Evolutionary conservation across 2,113 vertebrate species (phyloP), one percentile per base, ranked within the genome.

Genomic region (Cyprinodon brontotheroides): DNA sequence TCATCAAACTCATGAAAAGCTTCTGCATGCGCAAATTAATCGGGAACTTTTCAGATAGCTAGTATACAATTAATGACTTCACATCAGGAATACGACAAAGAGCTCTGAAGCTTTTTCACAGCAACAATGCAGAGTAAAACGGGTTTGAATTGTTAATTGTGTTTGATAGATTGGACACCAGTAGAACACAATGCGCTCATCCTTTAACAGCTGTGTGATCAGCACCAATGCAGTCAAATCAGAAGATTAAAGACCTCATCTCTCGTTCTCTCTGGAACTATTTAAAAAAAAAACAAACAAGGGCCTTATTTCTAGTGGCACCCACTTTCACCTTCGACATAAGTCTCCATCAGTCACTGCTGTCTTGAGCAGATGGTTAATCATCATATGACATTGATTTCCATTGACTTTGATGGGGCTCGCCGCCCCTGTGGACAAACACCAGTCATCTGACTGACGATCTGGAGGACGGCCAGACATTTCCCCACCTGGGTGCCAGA

Each of bases 81-180:
- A 73, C 65, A 85, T 67, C 65, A 77, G 22, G 6, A 68, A 62
- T 69, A 71, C 72, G 67, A 39, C 53, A 43, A n/a, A 14, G 8
- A 14, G 61, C 75, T 72, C 61, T 45, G 68, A 66, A 63, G 22
- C 4, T 2, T 2, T 17, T 53, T 60, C 61, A 17, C 15, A 68
- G 57, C 61, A 74, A 72, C 72, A 72, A 77, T 53, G 59, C 72
- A 61, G 74, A 64, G 66, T 37, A 29, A 70, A 74, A 78, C 75
- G 69, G 40, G 45, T 85, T 84, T 77, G 74, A 86, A 83, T 87
- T 81, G 82, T 45, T 77, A 80, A 80, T 68, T 70, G 79, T 80
- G 61, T 67, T 80, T 14, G 72, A 11, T 41, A 75, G 63, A 65
- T 79, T 17, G 75, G 20, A 71, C 79, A 61, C n/a, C 70, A 63